These are phyloP conservation scores for Pachyramphus minor DNA, from an alignment of 2,113 vertebrate species.

Conservation along the genomic window DNA sequence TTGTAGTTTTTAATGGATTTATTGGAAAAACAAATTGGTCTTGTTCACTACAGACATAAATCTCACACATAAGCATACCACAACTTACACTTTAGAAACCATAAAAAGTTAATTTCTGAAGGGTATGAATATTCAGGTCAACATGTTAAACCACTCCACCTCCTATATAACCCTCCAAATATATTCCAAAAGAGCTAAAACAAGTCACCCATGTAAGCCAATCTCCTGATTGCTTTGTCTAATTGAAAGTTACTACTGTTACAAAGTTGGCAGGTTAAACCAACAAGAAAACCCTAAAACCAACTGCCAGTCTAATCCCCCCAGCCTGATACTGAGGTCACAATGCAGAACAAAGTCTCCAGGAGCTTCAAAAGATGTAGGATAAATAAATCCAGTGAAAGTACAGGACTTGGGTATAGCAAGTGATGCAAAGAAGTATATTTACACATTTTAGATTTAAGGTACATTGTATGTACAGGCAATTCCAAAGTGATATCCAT, in stretches of 20 bases:
- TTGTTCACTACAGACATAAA: neutral
- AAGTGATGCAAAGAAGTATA: neutral
- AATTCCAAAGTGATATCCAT: neutral
- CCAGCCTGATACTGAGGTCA: neutral
- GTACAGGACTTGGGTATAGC: neutral
- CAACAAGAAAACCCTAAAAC: neutral
- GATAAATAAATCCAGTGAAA: neutral
- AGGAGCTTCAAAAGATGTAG: neutral
- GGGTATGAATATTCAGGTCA: fast-evolving
- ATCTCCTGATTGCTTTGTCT: neutral
- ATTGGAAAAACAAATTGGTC: neutral
- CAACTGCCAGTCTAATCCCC: neutral
- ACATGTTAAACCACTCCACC: neutral
- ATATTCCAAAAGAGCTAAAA: neutral
- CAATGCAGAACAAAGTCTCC: neutral
- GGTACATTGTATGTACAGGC: neutral
- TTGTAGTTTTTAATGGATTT: neutral
- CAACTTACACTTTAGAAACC: neutral
- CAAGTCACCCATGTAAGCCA: neutral
- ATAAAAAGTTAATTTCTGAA: neutral
- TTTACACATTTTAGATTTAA: neutral
- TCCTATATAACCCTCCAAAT: neutral
- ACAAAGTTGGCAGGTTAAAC: neutral
- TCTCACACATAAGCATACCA: neutral
- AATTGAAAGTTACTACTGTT: neutral